These are phyloP conservation scores for Apistogramma diplotaenia DNA, from an alignment of 2,113 vertebrate species.

Conservation along the genomic window DNA sequence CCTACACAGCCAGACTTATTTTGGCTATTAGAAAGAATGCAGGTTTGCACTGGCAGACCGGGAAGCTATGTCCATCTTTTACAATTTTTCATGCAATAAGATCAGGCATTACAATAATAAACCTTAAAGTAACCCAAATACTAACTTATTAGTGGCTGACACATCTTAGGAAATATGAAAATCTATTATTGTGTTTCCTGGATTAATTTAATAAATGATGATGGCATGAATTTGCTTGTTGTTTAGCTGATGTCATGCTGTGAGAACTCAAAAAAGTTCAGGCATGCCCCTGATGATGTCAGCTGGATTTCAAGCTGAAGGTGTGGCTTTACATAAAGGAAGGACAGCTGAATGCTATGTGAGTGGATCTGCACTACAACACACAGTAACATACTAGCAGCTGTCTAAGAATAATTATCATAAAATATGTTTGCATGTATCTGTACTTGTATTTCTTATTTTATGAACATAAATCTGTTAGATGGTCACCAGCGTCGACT, in stretches of 20 bases:
- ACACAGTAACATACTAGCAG: accelerated
- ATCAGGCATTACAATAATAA: neutral
- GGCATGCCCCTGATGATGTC: neutral
- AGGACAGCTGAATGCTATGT: neutral
- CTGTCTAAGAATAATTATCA: neutral
- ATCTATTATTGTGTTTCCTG: too few species aligned
- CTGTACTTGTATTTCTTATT: neutral
- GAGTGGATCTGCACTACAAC: neutral
- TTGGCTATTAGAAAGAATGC: neutral
- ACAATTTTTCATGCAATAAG: neutral
- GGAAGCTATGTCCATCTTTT: too few species aligned
- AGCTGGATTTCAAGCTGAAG: neutral
- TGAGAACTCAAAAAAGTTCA: neutral
- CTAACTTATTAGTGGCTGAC: neutral
- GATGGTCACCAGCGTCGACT: too few species aligned
- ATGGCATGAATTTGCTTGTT: too few species aligned
- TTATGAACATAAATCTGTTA: neutral
- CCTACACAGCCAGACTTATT: neutral
- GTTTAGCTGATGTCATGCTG: too few species aligned
- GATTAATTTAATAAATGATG: too few species aligned
- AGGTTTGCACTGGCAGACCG: neutral
- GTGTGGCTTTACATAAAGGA: neutral
- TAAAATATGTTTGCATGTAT: neutral
- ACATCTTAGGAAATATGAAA: too few species aligned
- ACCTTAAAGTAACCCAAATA: neutral